phyloP scores from a whole-genome alignment of 2,888 invertebrate species.

The Callosobruchus maculatus region DNA sequence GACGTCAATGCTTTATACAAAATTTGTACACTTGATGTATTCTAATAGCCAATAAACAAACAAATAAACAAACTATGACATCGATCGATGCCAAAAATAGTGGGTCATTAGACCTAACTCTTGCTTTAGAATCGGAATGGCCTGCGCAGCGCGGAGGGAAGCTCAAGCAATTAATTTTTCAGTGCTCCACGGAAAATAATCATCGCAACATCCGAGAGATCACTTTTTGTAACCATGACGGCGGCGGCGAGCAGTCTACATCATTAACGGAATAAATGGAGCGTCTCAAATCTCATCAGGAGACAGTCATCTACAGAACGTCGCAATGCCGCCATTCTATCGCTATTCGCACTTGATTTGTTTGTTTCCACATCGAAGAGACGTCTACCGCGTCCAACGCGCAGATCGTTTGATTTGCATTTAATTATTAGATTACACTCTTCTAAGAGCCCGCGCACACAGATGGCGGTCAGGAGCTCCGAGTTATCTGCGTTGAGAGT shows the following conservation, averaged over 20 bases:
- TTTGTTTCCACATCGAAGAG: neutral
- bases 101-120: neutral
- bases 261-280: constrained; percentile 45
- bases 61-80: no score
- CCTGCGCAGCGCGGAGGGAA: no score
- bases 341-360: neutral
- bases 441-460: no score
- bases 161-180: neutral
- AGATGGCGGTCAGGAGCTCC: no score
- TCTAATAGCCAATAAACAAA: no score
- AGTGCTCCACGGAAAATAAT: neutral
- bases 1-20: no score
- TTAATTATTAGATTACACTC: no score
- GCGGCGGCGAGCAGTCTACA: constrained; percentile 42
- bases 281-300: constrained; percentile 32
- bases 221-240: constrained; percentile 1
- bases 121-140: neutral
- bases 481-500: no score
- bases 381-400: neutral
- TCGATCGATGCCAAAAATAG: no score
- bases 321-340: constrained; percentile 5
- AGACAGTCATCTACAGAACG: constrained; percentile 27
- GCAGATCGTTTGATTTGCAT: neutral
- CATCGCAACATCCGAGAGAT: neutral
- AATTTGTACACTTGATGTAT: no score